Base-by-base conservation (phyloP, 23 tunicate genomes). In the Halocynthia aurantium region DNA sequence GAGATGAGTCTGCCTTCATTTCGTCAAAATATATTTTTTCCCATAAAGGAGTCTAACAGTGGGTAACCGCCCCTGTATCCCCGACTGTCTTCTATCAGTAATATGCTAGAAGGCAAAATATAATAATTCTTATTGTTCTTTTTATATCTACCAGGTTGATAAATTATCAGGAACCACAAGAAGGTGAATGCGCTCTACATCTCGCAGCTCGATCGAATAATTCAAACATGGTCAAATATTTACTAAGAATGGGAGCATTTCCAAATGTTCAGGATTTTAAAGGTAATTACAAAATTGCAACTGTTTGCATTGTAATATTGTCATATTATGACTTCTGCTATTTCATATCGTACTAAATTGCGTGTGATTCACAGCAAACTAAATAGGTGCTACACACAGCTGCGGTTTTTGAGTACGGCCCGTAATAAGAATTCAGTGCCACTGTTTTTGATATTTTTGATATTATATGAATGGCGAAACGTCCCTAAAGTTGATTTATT, bases 201-300 rank as follows among this genome's bases (percentile, higher is more conserved):
- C 85, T 92, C 12, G 98, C 98, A 7, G 98, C 98, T 6, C 81
- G 76, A 62, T 77, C 85, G 11, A 84, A 92, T 88, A 92, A 92
- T 69, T 85, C 79, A 63, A 63, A 53, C 10, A 78, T 92, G 93
- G 87, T 70, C 18, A 78, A 82, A 56, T 86, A 82, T 70, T 81
- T 92, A 6, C 82, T 92, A 0, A 73, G 69, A 10, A 52, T 92
- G 49, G 88, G 88, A 55, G 98, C 98, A 8, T 67, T 76, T 20
- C 86, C 98, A 7, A 77, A 92, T 72, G 98, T 86, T 6, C 98
- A 92, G 79, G 98, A 92, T 71, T 92, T 92, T 60, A 82, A 92
- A 83, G 98, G 98, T 86, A 70, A 7, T 2, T 17, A n/a, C 10
- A 67, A 12, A 12, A 20, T 57, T 11, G 62, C 11, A 57, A 13